phyloP scores from a whole-genome alignment of 2,113 vertebrate species.

The Oreocharis arfaki region DNA sequence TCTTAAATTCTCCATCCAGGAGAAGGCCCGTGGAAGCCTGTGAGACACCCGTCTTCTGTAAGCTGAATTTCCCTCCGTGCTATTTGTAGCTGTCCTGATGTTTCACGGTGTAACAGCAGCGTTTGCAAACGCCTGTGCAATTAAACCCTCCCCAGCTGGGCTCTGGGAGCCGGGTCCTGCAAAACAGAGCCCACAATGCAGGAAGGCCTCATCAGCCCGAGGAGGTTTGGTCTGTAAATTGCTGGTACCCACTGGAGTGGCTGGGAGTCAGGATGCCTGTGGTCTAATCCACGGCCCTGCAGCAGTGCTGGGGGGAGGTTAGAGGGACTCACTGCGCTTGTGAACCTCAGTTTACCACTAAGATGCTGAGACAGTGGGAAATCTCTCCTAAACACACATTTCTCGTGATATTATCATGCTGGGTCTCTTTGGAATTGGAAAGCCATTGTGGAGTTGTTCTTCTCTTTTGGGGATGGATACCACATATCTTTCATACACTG shows the following conservation, averaged over 20 bases:
- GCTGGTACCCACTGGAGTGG: not conserved
- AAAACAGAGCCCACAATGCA: not conserved
- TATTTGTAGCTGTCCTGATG: not conserved
- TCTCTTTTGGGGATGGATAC: not conserved
- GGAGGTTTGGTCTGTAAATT: not conserved
- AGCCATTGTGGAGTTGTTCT: not conserved
- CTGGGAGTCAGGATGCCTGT: not conserved
- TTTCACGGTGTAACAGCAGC: not conserved
- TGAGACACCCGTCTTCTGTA: not conserved
- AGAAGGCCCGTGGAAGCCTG: conserved; percentile 5
- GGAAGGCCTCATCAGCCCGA: not conserved
- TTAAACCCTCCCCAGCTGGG: not conserved
- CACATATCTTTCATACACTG: not conserved
- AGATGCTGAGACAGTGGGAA: not conserved
- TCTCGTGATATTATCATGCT: not conserved
- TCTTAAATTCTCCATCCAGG: conserved; percentile 44
- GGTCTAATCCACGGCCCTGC: not conserved
- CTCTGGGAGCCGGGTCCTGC: not conserved
- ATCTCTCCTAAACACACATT: not conserved
- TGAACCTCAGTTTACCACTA: not conserved
- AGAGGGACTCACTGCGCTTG: not conserved
- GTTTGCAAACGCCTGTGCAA: not conserved
- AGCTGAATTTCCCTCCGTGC: not conserved
- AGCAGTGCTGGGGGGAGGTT: not conserved
- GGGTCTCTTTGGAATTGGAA: not conserved